phyloP scores from a whole-genome alignment of 2,888 invertebrate genomes.

The Morpho achilles region DNA sequence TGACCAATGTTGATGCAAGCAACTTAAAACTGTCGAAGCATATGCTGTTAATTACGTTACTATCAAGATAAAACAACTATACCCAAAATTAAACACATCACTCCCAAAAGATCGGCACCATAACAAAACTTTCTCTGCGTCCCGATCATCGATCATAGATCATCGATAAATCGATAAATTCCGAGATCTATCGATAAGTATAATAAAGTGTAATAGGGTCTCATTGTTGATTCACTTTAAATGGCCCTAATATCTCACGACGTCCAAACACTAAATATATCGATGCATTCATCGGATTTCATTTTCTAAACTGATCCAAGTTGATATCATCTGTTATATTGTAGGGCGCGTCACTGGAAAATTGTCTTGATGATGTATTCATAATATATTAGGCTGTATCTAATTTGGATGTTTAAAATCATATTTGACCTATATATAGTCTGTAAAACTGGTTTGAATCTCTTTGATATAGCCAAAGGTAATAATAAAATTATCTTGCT shows the following conservation, averaged over 20 bases:
- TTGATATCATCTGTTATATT: too few relatives aligned
- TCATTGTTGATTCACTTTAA: constrained; percentile 18
- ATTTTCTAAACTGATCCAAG: neutral
- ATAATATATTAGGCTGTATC: too few relatives aligned
- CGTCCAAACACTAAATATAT: constrained; percentile 12
- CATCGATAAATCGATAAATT: constrained; percentile 48
- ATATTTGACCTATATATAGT: too few relatives aligned
- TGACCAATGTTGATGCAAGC: too few relatives aligned
- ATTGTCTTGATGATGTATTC: too few relatives aligned
- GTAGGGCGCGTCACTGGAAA: too few relatives aligned
- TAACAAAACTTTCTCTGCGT: constrained; percentile 21
- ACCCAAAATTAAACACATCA: neutral
- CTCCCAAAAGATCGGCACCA: constrained; percentile 4
- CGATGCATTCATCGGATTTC: constrained; percentile 6
- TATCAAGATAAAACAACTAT: neutral
- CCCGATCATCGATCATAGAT: constrained; percentile 52
- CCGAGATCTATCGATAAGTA: constrained; percentile 35
- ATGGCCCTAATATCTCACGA: constrained; percentile 12
- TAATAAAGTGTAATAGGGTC: constrained; percentile 19
- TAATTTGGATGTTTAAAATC: too few relatives aligned
- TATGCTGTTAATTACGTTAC: too few relatives aligned
- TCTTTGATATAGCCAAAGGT: too few relatives aligned
- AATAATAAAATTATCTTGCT: too few relatives aligned
- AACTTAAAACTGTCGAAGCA: too few relatives aligned
- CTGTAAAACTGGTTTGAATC: too few relatives aligned